Percentiles rank a stretch among this genome's conserved stretches.
Conservation (phyloP, 2,888 invertebrate species). For the Sylvicola cinctus region DNA sequence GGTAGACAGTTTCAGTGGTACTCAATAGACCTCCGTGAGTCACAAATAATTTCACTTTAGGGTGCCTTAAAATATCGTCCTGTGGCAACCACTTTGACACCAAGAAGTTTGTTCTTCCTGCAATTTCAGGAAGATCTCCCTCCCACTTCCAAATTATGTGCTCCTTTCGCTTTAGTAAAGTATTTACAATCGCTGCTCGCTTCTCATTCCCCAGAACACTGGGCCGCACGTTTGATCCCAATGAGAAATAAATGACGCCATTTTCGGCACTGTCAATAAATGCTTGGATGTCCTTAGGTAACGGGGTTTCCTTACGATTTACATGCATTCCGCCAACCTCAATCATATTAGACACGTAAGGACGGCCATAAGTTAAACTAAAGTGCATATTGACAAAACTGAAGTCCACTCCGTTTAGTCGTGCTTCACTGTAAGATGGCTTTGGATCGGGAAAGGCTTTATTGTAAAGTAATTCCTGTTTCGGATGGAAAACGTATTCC, state of each 20-base stretch:
- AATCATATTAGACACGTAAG: slow-evolving; percentile 23
- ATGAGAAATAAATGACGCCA: slow-evolving; percentile 27
- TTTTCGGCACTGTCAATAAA: slow-evolving; percentile 23
- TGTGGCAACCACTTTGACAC: slow-evolving; percentile 23
- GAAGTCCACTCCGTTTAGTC: slow-evolving; percentile 16
- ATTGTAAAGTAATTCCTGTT: slow-evolving; percentile 14
- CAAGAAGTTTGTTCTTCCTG: slow-evolving; percentile 13
- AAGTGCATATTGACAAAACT: slow-evolving; percentile 21
- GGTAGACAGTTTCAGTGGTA: slow-evolving; percentile 11
- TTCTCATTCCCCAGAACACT: slow-evolving; percentile 14
- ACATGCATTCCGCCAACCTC: slow-evolving; percentile 25
- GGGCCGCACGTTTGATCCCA: slow-evolving; percentile 25
- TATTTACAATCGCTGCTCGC: slow-evolving; percentile 13
- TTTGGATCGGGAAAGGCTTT: slow-evolving; percentile 16
- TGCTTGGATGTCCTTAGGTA: slow-evolving; percentile 20
- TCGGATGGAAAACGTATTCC: slow-evolving; percentile 15
- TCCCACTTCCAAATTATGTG: too few relatives aligned
- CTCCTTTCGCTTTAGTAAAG: too few relatives aligned
- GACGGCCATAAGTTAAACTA: slow-evolving; percentile 17
- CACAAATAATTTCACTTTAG: slow-evolving; percentile 27
- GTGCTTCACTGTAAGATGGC: slow-evolving; percentile 13
- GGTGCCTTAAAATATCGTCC: slow-evolving; percentile 23
- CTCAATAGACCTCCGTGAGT: slow-evolving; percentile 33
- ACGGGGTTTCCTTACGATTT: slow-evolving; percentile 14
- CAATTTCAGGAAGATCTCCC: too few relatives aligned